phyloP scores from a whole-genome alignment of 2,113 vertebrate species.

The Talpa occidentalis region DNA sequence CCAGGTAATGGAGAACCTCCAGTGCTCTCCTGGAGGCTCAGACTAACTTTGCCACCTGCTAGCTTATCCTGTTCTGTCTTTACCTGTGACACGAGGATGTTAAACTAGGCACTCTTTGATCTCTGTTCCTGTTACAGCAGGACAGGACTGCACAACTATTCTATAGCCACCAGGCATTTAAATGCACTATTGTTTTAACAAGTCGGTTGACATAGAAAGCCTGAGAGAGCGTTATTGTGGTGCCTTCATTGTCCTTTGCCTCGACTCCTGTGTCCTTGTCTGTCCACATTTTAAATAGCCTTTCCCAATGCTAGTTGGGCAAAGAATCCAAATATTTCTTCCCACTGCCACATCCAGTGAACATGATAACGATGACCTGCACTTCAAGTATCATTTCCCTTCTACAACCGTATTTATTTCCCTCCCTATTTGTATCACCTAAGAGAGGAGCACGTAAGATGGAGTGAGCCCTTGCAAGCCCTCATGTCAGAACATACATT shows the following conservation, averaged over 20 bases:
- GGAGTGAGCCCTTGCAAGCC: background rate
- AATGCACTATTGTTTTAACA: background rate
- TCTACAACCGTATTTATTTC: background rate
- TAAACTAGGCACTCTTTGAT: background rate
- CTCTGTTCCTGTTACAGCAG: no score
- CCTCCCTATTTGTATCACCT: background rate
- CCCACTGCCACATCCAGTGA: background rate
- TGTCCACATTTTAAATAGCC: background rate
- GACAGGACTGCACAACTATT: background rate
- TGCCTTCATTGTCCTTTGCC: background rate
- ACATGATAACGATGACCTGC: background rate
- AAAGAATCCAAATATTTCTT: background rate
- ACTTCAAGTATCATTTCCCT: background rate
- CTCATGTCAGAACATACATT: background rate
- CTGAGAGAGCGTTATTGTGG: background rate
- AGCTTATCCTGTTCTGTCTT: background rate
- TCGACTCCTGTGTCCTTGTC: background rate
- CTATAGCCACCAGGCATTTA: background rate
- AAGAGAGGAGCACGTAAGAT: background rate
- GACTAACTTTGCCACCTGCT: background rate
- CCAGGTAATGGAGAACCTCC: background rate
- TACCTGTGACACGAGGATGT: background rate
- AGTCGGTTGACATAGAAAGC: background rate
- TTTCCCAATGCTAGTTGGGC: background rate
- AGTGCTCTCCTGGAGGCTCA: rapidly evolving